Base-by-base conservation (phyloP, 2,888 invertebrate species). In the Zootermopsis nevadensis region DNA sequence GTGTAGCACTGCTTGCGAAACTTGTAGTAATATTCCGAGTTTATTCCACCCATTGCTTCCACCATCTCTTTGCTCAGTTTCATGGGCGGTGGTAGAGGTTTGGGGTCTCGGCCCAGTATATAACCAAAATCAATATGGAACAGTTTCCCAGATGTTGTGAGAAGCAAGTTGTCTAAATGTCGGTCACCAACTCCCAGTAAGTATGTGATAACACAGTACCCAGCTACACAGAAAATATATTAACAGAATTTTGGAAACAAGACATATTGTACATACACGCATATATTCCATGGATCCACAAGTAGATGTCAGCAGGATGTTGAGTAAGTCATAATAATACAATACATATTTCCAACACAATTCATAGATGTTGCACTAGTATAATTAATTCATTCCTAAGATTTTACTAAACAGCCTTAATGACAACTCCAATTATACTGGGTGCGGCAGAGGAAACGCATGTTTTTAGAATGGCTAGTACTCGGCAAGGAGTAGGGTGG, bases 111-210 rank as follows among this genome's bases (percentile, higher is more conserved):
- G 0, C 99, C 99, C 84, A 99, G 92, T 89, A 98, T 97, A 90
- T 98, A 99, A 2, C 99, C 99, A 90, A 99, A 99, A 91, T 99
- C 99, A 86, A 99, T 98, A 90, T 99, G 99, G 90, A 99, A 98
- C 79, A 99, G 90, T 87, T 96, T 96, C 55, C 99, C 99, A 81
- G 94, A 93, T 66, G 94, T 94, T 8, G 99, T 98, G 4, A 99
- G 92, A 72, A 99, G 92, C 72, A 99, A 91, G 91, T 99, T 99
- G 90, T 99, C 99, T 86, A 99, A 91, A 92, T 99, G 99, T 8
- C 99, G 93, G 91, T 99, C 99, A 8, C 99, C 99, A 0, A 99
- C 98, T 38, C 99, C 99, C 80, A 99, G 91, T 60, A 99, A 91
- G 90, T 99, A 99, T 0, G 99, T 99, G 82, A 99, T 98, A 60